Percentiles rank a stretch among this genome's conserved stretches.
Conservation (phyloP, 1,140 invertebrate species). For the Luehdorfia chinensis region DNA sequence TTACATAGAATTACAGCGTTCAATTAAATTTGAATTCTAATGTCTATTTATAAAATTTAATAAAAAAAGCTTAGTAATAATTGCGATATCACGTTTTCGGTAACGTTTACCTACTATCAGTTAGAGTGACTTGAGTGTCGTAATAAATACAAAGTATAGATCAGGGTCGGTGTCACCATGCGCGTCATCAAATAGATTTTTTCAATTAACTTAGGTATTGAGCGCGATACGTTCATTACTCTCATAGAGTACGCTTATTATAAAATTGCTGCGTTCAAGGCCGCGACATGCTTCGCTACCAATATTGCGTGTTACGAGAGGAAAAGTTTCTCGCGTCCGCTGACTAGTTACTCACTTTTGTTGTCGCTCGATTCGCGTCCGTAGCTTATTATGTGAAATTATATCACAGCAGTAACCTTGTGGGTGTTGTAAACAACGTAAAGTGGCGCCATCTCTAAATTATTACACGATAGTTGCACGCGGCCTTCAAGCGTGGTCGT, state of each 20-base stretch:
- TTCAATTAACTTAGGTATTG: not conserved
- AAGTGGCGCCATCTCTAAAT: slow-evolving; percentile 44
- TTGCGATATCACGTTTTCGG: no score
- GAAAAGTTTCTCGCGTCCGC: slow-evolving; percentile 19
- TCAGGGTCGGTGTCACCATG: not conserved
- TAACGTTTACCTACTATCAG: no score
- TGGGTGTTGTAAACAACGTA: slow-evolving; percentile 48
- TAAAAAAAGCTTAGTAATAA: no score
- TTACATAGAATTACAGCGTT: no score
- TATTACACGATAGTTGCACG: slow-evolving; percentile 12
- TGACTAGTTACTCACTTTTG: slow-evolving; percentile 34
- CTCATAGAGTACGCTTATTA: slow-evolving; percentile 7
- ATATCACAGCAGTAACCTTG: slow-evolving; percentile 43
- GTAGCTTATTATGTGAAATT: slow-evolving; percentile 49
- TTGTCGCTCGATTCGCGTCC: slow-evolving; percentile 29
- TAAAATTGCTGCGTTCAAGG: slow-evolving; percentile 24
- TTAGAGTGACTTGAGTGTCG: no score
- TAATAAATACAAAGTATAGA: not conserved
- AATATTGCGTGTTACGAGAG: slow-evolving; percentile 4
- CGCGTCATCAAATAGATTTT: not conserved
- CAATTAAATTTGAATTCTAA: no score
- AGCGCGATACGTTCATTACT: slow-evolving; percentile 2
- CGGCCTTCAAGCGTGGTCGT: slow-evolving; percentile 37
- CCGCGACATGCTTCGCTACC: slow-evolving; percentile 5
- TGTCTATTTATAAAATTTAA: no score